Percentiles rank a stretch among this genome's conserved stretches.
Conservation (phyloP, 2,888 invertebrate genomes). For the Athrips mouffetella region DNA sequence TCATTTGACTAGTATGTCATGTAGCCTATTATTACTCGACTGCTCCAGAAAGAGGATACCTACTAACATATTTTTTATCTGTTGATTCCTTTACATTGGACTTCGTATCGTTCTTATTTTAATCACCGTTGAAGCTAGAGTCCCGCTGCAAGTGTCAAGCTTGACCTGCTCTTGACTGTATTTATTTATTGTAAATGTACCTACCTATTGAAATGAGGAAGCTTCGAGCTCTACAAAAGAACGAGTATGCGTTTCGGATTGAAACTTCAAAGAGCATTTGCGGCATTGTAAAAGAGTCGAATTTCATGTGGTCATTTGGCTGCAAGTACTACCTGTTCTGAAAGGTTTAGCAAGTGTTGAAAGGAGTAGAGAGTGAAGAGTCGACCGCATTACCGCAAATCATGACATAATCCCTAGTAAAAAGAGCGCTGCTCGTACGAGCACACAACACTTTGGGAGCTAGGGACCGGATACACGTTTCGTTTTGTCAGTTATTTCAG, state of each 20-base stretch:
- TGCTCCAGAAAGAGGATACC: too few species aligned
- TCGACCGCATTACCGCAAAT: conserved; percentile 58
- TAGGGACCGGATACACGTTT: conserved; percentile 56
- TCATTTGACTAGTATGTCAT: too few species aligned
- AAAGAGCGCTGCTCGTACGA: conserved; percentile 41
- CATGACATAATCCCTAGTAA: conserved; percentile 53
- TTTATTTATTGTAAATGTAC: too few species aligned
- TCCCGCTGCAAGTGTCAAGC: too few species aligned
- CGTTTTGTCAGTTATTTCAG: conserved; percentile 62
- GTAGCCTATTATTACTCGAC: too few species aligned
- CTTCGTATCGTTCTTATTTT: too few species aligned
- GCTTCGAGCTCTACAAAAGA: too few species aligned
- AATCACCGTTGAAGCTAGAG: too few species aligned
- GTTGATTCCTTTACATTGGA: too few species aligned
- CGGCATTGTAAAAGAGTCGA: conserved; percentile 34
- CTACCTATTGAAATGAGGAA: too few species aligned
- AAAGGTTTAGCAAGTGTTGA: conserved; percentile 56
- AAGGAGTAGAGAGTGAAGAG: conserved; percentile 42
- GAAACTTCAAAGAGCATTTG: conserved; percentile 40
- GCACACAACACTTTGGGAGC: conserved; percentile 39
- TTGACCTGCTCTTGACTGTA: too few species aligned
- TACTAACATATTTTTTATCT: too few species aligned
- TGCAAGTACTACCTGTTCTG: conserved; percentile 38
- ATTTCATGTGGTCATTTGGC: conserved; percentile 34
- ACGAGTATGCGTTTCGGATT: neutral